phyloP scores from a whole-genome alignment of 2,113 vertebrate species.

The Lampris incognitus region DNA sequence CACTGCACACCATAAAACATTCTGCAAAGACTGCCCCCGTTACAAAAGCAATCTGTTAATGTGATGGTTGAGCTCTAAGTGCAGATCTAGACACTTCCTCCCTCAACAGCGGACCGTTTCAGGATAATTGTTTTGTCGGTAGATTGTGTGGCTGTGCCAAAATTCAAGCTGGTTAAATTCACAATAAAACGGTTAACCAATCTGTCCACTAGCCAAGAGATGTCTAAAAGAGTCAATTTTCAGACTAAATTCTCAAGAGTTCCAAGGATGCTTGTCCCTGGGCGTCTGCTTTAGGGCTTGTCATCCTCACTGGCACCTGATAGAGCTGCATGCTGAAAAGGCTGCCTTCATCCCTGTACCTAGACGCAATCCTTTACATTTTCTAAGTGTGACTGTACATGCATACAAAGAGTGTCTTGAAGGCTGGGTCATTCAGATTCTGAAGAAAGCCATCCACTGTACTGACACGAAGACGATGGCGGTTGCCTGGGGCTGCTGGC shows the following conservation, averaged over 20 bases:
- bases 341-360: background rate
- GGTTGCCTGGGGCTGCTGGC: constrained; percentile 11
- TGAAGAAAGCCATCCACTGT: constrained; percentile 22
- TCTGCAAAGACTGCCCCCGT: no score
- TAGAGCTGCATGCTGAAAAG: background rate
- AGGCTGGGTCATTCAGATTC: constrained; percentile 13
- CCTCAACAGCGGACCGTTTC: background rate
- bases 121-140: background rate
- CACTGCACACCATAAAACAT: background rate
- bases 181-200: background rate
- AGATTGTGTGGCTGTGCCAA: no score
- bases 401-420: constrained; percentile 14
- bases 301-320: background rate
- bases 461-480: constrained; percentile 26
- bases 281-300: background rate
- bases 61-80: background rate
- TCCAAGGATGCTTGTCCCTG: no score
- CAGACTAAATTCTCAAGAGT: no score
- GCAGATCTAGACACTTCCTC: background rate
- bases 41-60: constrained; percentile 4
- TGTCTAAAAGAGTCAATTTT: no score
- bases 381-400: background rate
- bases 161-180: no score
- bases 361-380: background rate
- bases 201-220: no score